phyloP scores from a whole-genome alignment of 2,888 invertebrate species.

The Nephrocerus scutellatus region DNA sequence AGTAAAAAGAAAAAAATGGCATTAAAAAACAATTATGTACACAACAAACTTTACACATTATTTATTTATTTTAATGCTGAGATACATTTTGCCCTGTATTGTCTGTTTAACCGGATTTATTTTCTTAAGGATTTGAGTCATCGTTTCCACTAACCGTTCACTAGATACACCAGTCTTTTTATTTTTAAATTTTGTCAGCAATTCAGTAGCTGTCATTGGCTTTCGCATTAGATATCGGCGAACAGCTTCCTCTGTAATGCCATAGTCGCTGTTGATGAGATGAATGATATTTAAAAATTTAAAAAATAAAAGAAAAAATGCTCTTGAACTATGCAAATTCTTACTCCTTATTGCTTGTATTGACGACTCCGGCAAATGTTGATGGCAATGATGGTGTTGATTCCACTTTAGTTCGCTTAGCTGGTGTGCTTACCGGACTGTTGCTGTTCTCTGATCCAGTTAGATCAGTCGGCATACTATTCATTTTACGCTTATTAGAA shows the following conservation, averaged over 20 bases:
- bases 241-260: conserved; percentile 91
- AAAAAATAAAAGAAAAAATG: conserved; percentile 26
- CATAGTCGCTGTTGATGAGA: conserved; percentile 76
- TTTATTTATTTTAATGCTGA: conserved; percentile 65
- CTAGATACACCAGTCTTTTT: conserved; percentile 86
- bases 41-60: conserved; percentile 19
- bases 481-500: conserved; percentile 40
- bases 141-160: conserved; percentile 84
- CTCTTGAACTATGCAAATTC: conserved; percentile 11
- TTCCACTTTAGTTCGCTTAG: conserved; percentile 42
- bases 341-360: conserved; percentile 42
- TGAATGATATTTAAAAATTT: neutral
- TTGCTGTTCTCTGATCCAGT: conserved; percentile 46
- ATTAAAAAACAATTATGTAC: too few species aligned
- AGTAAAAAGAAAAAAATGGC: too few species aligned
- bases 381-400: conserved; percentile 39
- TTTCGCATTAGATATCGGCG: conserved; percentile 90
- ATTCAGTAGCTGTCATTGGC: conserved; percentile 95
- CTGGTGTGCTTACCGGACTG: conserved; percentile 44
- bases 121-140: conserved; percentile 90
- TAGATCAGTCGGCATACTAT: conserved; percentile 43
- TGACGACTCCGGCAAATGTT: conserved; percentile 44
- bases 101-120: conserved; percentile 90
- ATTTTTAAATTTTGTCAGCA: conserved; percentile 90
- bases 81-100: conserved; percentile 89